phyloP scores from a whole-genome alignment of 2,888 invertebrate genomes.

The Gisinianus flammeolus region DNA sequence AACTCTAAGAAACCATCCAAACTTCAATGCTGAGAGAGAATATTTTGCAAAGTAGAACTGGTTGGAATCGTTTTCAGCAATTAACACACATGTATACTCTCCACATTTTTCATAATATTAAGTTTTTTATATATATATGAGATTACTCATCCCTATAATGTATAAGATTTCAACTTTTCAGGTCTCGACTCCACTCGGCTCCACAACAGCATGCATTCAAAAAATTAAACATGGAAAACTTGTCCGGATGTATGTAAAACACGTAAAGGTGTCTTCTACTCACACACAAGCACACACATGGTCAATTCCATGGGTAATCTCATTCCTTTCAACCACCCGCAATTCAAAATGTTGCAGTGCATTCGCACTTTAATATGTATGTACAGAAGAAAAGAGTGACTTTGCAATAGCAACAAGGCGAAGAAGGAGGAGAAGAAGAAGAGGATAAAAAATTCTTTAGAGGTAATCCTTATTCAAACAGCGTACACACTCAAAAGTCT shows the following conservation, averaged over 20 bases:
- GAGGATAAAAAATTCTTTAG: not conserved
- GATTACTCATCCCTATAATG: too few relatives aligned
- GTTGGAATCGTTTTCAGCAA: slow-evolving; percentile 32
- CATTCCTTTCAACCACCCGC: slow-evolving; percentile 19
- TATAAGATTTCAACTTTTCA: too few relatives aligned
- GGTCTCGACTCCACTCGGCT: not conserved
- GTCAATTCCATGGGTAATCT: not conserved
- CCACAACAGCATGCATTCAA: not conserved
- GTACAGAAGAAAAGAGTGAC: slow-evolving; percentile 1
- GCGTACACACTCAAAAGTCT: not conserved
- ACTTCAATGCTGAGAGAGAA: slow-evolving; percentile 11
- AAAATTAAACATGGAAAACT: slow-evolving; percentile 4
- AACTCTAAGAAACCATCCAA: not conserved
- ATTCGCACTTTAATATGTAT: slow-evolving; percentile 1
- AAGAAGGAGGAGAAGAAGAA: not conserved
- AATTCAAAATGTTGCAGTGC: not conserved
- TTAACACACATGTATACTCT: slow-evolving; percentile 22
- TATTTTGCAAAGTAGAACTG: slow-evolving; percentile 22
- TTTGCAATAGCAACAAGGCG: not conserved
- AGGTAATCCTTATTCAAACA: slow-evolving; percentile 1
- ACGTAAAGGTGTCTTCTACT: not conserved
- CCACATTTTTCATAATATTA: not conserved
- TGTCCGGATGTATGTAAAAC: slow-evolving; percentile 24
- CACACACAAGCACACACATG: not conserved
- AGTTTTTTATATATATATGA: too few relatives aligned